phyloP scores from a whole-genome alignment of 2,797 vertebrate species.

The Yasuhikotakia modesta region DNA sequence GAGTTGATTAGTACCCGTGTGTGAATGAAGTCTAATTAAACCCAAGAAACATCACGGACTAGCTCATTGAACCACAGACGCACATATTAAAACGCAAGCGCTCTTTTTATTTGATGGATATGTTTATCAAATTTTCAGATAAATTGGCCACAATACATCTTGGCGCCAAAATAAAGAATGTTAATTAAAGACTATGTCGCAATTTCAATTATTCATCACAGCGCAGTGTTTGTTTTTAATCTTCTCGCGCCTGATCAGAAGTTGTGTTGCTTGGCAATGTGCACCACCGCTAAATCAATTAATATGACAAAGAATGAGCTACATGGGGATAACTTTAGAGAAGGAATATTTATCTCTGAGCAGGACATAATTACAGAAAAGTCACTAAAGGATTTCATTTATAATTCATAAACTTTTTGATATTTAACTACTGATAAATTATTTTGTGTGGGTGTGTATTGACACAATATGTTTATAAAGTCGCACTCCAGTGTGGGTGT shows the following conservation, averaged over 20 bases:
- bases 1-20: constrained; percentile 40
- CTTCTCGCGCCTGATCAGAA: constrained; percentile 46
- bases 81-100: constrained; percentile 57
- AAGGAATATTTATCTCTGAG: constrained; percentile 37
- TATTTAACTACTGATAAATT: constrained; percentile 15
- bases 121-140: constrained; percentile 68
- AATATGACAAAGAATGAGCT: constrained; percentile 36
- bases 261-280: constrained; percentile 37
- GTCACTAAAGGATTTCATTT: constrained; percentile 28
- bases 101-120: constrained; percentile 70
- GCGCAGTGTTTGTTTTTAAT: constrained; percentile 54
- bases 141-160: constrained; percentile 61
- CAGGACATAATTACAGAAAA: constrained; percentile 31
- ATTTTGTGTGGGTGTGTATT: neutral
- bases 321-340: constrained; percentile 32
- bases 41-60: constrained; percentile 63
- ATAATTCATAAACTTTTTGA: constrained; percentile 3
- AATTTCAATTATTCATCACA: constrained; percentile 60
- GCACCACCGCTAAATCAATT: constrained; percentile 29
- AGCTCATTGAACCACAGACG: constrained; percentile 61
- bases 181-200: constrained; percentile 63
- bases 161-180: constrained; percentile 57
- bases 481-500: neutral
- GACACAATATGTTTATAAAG: neutral
- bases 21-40: constrained; percentile 69